phyloP scores from a whole-genome alignment of 1,140 invertebrate species.

The Aphidius gifuensis region DNA sequence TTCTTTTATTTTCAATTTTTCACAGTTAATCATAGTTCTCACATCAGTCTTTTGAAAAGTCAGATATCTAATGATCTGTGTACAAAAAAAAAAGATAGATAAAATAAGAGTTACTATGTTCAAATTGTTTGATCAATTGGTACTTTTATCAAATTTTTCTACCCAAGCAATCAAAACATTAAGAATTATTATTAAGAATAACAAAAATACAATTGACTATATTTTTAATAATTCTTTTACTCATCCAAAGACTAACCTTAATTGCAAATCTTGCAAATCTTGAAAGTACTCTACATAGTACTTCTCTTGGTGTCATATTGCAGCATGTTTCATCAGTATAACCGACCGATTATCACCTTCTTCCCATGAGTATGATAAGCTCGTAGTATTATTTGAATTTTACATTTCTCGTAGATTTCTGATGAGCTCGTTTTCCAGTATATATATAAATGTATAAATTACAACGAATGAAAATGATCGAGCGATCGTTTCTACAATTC shows the following conservation, averaged over 20 bases:
- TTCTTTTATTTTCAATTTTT: constrained; percentile 24
- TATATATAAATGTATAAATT: constrained; percentile 16
- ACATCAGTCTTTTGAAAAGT: not conserved
- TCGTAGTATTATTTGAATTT: constrained; percentile 55
- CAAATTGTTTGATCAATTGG: no score
- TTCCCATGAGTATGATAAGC: constrained; percentile 54
- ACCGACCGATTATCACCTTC: constrained; percentile 55
- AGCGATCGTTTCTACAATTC: constrained; percentile 32
- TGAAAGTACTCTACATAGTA: not conserved
- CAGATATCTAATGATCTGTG: no score
- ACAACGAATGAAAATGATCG: not conserved
- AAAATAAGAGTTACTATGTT: no score
- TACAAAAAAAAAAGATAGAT: no score
- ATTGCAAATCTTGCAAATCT: not conserved
- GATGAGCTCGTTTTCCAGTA: constrained; percentile 11
- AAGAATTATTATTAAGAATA: no score
- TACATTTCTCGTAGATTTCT: constrained; percentile 46
- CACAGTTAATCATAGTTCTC: constrained; percentile 16
- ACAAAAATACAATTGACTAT: not conserved
- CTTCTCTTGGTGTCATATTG: constrained; percentile 24
- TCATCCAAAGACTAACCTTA: not conserved
- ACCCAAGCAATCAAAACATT: no score
- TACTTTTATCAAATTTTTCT: no score
- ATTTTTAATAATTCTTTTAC: not conserved
- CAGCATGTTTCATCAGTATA: constrained; percentile 52